A percentile compares a stretch with the other conserved stretches of the same genome.
phyloP scores from a whole-genome alignment of 2,888 invertebrate genomes.

The Bruchidius siliquastri region DNA sequence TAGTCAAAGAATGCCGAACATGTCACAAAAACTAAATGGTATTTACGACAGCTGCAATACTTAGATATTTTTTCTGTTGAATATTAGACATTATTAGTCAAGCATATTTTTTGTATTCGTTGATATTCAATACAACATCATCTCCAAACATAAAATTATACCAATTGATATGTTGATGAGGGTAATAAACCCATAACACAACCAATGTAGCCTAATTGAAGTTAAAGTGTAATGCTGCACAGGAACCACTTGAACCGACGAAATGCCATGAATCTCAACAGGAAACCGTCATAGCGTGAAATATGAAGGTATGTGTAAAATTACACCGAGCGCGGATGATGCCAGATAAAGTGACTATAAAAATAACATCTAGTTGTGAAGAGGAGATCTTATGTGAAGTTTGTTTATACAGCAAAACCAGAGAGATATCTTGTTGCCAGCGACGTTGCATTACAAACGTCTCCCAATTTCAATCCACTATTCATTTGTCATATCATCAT shows the following conservation, averaged over 20 bases:
- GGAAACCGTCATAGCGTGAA: not conserved
- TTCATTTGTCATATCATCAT: too few relatives aligned
- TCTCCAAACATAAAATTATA: too few relatives aligned
- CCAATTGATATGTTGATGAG: not conserved
- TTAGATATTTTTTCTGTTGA: too few relatives aligned
- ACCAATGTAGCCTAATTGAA: not conserved
- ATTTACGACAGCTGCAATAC: too few relatives aligned
- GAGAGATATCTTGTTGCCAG: not conserved
- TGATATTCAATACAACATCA: too few relatives aligned
- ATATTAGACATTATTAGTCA: too few relatives aligned
- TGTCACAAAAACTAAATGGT: too few relatives aligned
- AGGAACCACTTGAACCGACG: not conserved
- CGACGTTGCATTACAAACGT: not conserved
- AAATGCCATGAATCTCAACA: not conserved
- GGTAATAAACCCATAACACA: not conserved
- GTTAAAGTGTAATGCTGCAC: not conserved
- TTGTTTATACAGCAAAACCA: not conserved
- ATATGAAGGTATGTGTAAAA: not conserved
- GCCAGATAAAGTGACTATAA: not conserved
- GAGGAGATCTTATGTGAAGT: not conserved
- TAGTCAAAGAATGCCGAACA: too few relatives aligned
- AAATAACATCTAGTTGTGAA: not conserved
- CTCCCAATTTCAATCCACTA: too few relatives aligned
- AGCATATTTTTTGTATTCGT: too few relatives aligned
- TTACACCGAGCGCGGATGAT: not conserved